phyloP scores from a whole-genome alignment of 53 echinoderm and acorn worm genomes.

The Astropecten irregularis region DNA sequence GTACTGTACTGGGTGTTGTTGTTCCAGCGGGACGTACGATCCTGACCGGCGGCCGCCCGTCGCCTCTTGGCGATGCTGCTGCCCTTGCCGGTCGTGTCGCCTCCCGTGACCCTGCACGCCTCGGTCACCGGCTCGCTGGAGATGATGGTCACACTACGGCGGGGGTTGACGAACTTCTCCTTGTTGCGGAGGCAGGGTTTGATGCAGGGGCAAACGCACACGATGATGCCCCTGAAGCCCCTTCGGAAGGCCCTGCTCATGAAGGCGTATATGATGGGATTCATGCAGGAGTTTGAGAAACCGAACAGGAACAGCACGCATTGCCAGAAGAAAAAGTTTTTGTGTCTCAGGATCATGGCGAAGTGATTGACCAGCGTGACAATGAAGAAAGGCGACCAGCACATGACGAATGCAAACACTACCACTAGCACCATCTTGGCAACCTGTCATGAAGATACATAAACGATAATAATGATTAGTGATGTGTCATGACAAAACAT shows the following conservation, averaged over 20 bases:
- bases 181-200: constrained; percentile 43
- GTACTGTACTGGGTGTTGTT: constrained; percentile 72
- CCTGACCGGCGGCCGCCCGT: constrained; percentile 37
- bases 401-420: constrained; percentile 77
- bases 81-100: constrained; percentile 17
- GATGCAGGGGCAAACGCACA: constrained; percentile 69
- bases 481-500: too few relatives aligned
- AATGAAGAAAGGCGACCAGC: constrained; percentile 83
- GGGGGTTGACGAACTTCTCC: constrained; percentile 43
- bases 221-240: constrained; percentile 77
- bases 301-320: constrained; percentile 64
- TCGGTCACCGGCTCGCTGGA: constrained; percentile 61
- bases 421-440: constrained; percentile 98
- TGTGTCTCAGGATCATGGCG: constrained; percentile 1
- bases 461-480: neutral
- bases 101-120: constrained; percentile 30
- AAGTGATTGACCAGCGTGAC: constrained; percentile 60
- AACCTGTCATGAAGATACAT: constrained; percentile 62
- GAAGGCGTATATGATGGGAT: constrained; percentile 86
- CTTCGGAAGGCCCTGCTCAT: constrained; percentile 89
- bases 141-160: constrained; percentile 58
- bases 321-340: constrained; percentile 81
- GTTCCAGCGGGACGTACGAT: constrained; percentile 62
- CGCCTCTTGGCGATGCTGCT: constrained; percentile 32
- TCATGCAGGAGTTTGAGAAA: constrained; percentile 83